Percentiles rank a stretch among this genome's conserved stretches.
These are phyloP conservation scores for Pelochelys cantorii DNA, from an alignment of 2,797 vertebrate species.

Conservation along the genomic window DNA sequence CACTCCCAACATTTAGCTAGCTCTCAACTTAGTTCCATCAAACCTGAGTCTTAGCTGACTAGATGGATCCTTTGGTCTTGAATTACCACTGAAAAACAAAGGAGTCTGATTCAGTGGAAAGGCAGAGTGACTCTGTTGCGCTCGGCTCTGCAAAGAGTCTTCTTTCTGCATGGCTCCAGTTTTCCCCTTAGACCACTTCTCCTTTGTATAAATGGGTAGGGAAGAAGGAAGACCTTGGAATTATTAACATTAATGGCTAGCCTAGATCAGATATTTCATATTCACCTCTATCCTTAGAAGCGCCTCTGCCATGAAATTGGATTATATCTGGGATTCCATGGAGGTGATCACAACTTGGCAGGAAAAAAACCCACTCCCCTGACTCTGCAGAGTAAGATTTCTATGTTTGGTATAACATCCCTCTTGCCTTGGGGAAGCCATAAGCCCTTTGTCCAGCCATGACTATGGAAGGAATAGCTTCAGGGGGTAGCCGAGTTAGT, in stretches of 20 bases:
- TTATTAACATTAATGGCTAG: not conserved
- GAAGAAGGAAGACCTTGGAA: not conserved
- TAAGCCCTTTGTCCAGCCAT: not conserved
- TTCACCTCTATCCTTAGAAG: not conserved
- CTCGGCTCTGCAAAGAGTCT: not conserved
- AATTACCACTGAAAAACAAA: constrained; percentile 16
- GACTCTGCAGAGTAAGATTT: not conserved
- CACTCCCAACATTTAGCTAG: constrained; percentile 46
- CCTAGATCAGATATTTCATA: not conserved
- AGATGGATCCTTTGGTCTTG: constrained; percentile 49
- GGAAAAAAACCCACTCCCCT: not conserved
- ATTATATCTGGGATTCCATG: not conserved
- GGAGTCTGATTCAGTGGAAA: constrained; percentile 65
- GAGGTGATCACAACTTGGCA: not conserved
- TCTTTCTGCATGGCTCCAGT: not conserved
- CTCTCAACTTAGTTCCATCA: constrained; percentile 42
- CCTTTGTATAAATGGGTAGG: not conserved
- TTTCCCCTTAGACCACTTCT: rapidly evolving
- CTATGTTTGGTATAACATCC: not conserved
- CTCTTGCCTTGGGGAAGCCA: not conserved
- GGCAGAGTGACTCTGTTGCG: not conserved
- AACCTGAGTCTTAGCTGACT: constrained; percentile 47
- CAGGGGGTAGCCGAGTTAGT: no score
- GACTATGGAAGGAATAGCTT: not conserved
- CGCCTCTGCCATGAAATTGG: not conserved